Evolutionary conservation across 1,140 invertebrate genomes (phyloP).

Genomic region (Octopus sinensis): DNA sequence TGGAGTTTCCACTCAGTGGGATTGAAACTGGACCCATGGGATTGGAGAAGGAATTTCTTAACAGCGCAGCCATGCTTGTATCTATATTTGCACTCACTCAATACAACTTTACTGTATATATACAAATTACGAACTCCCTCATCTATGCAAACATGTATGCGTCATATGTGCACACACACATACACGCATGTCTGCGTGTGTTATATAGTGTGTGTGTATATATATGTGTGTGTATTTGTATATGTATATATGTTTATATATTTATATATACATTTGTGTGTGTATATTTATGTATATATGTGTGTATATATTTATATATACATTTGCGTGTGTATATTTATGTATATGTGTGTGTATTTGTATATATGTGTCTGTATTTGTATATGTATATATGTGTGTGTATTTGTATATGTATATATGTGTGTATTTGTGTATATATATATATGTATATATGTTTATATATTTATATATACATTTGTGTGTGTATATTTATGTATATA

Average conservation of each 20-base stretch:
- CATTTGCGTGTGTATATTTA: background rate
- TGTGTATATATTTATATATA: background rate
- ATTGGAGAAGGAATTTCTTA: no score
- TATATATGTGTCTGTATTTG: background rate
- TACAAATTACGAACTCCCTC: slow-evolving; percentile 20
- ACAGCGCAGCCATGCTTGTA: no score
- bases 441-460: background rate
- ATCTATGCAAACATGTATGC: background rate
- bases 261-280: background rate
- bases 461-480: background rate
- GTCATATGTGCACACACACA: background rate
- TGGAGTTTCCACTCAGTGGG: no score
- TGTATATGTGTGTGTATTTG: background rate
- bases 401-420: no score
- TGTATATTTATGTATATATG: background rate
- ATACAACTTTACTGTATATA: no score
- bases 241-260: background rate
- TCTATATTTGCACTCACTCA: no score
- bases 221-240: background rate
- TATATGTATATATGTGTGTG: background rate
- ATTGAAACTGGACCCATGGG: no score
- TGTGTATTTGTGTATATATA: background rate
- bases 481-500: background rate
- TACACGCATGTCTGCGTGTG: background rate
- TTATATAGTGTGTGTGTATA: background rate